Evolutionary conservation across 2,113 vertebrate genomes (phyloP).

Genomic region (Prunella fulvescens): DNA sequence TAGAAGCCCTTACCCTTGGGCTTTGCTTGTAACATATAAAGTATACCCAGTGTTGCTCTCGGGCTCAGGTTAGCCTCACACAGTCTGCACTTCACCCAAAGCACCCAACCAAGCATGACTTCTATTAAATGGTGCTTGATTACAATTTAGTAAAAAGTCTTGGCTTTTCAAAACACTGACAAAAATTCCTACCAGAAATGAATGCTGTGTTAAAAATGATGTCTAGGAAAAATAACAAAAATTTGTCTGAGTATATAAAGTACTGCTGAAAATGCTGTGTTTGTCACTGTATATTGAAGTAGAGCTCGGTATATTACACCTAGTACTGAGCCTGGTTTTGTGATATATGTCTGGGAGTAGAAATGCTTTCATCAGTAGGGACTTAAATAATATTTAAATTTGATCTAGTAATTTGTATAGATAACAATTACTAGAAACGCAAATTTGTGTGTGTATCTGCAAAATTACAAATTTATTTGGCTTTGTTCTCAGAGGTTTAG

Average conservation of each 20-base stretch:
- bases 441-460: background rate
- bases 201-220: background rate
- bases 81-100: background rate
- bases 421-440: background rate
- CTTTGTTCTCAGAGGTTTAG: background rate
- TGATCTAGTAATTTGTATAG: background rate
- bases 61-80: background rate
- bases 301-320: background rate
- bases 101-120: background rate
- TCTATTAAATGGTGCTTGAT: background rate
- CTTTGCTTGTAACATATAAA: background rate
- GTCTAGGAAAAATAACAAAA: background rate
- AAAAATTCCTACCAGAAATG: background rate
- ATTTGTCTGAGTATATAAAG: background rate
- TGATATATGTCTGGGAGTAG: background rate
- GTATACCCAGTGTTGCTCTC: background rate
- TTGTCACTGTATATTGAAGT: background rate
- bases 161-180: background rate
- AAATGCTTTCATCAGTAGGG: background rate
- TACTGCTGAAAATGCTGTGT: background rate
- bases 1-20: background rate
- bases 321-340: background rate
- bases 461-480: background rate
- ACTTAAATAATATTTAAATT: background rate
- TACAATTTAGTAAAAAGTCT: background rate